Base-by-base conservation (phyloP, 1,140 invertebrate species). In the Listronotus bonariensis region DNA sequence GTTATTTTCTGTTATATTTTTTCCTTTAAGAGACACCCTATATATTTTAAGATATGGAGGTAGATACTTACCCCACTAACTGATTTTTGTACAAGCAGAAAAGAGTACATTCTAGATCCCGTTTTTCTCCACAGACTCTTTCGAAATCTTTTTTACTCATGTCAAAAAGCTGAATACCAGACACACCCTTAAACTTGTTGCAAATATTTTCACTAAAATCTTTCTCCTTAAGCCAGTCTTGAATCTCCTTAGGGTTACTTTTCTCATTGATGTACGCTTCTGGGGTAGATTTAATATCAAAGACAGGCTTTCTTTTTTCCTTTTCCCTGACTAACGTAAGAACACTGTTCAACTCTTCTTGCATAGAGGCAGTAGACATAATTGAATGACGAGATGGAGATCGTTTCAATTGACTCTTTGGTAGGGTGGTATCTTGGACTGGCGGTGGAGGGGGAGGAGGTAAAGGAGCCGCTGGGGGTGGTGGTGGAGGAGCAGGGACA, bases 31-130 rank as follows among this genome's bases (percentile, higher is more conserved):
- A 26, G 5, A 26, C 20, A 26, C 20, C 5, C 20, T 26, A 3
- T 26, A 26, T 26, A 5, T 26, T 26, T 26, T 3, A 26, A 26
- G 5, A 26, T 26, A 26, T 26, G 1, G 5, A 26, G 20, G 20
- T 26, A 3, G 5, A 26, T 26, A 79, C 81, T 84, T 84, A 93
- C 92, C 81, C 89, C 89, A 68, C 86, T 88, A 38, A 88, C 83
- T 73, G 87, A 91, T 70, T 89, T 83, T 73, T 92, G 91, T 53
- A 92, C 82, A 1, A 87, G 86, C 18, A 95, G 80, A 74, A 92
- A 90, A 41, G 88, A 89, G 70, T 88, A 85, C 6, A 95, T 82
- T 6, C 89, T 82, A 64, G 83, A 82, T 42, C 91, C 92, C 74
- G 93, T 91, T 32, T 80, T 6, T 79, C 71, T 0, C 89, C 90